These are phyloP conservation scores for Aethina tumida DNA, from an alignment of 1,140 invertebrate species.

Conservation along the genomic window DNA sequence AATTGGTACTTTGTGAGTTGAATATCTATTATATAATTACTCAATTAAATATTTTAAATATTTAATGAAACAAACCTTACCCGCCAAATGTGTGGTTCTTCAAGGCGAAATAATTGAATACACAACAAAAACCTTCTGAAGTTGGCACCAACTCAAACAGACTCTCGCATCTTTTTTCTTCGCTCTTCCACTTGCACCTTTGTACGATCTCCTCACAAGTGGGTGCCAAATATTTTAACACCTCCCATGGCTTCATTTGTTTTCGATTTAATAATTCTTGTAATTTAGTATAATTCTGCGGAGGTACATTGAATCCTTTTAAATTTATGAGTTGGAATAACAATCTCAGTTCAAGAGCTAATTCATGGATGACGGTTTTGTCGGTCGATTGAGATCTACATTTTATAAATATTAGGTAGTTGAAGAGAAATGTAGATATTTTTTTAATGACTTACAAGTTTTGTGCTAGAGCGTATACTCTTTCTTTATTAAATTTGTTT, in stretches of 20 bases:
- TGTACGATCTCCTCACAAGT: conserved; percentile 45
- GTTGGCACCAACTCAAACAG: conserved; percentile 47
- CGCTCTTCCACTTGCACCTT: conserved; percentile 55
- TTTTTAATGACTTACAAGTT: conserved; percentile 46
- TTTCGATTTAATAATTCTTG: conserved; percentile 35
- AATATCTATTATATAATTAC: too few relatives aligned
- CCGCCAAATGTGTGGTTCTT: conserved; percentile 32
- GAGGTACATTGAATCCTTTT: conserved; percentile 2
- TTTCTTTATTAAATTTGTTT: conserved; percentile 46
- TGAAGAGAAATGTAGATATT: too few relatives aligned
- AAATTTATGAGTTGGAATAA: conserved; percentile 12
- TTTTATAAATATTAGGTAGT: too few relatives aligned
- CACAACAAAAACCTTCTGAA: conserved; percentile 48
- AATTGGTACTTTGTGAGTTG: conserved; percentile 11
- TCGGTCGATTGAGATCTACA: too few relatives aligned
- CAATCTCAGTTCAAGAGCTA: conserved; percentile 9
- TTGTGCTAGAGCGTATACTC: conserved; percentile 34
- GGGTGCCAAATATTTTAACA: conserved; percentile 29
- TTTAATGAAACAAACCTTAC: conserved; percentile 3
- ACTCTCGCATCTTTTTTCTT: conserved; percentile 42
- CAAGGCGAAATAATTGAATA: conserved; percentile 50
- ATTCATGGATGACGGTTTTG: too few relatives aligned
- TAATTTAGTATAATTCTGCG: conserved; percentile 22
- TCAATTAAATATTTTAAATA: conserved; percentile 1
- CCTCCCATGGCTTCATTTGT: conserved; percentile 30